Evolutionary conservation across 2,888 invertebrate species (phyloP), one percentile per base, ranked within the genome.

Genomic region (Platerodrilus igneus): DNA sequence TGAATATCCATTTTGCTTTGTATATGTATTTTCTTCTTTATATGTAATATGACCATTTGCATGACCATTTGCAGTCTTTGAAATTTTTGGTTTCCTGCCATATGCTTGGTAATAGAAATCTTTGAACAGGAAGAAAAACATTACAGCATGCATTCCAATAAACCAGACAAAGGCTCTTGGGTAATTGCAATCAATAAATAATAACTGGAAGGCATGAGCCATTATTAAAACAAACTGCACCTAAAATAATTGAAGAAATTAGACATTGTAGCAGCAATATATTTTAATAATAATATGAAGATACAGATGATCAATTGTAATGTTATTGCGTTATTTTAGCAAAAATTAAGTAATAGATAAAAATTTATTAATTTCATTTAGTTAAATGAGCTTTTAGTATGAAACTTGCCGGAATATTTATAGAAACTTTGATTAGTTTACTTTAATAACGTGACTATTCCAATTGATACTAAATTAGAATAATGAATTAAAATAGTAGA

Each of bases 91-190:
- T 15, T 55, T 61, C 64, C 60, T 53, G 41, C 48, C 63, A 72
- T 90, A 90, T 10, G 83, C 79, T 66, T 86, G 80, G 63, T 85
- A 83, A 78, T 94, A 95, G 75, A 94, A 95, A 67, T 94, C 86
- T 62, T 85, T 86, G 77, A 95, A 95, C 45, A 95, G 78, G 78
- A 91, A 85, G 77, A 91, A 87, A 81, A 95, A 95, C 81, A 95
- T 86, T 51, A 93, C 82, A 1, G 93, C 94, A 70, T 95, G 94
- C 75, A 88, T 81, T 40, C 92, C 92, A 64, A 95, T 95, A 89
- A 89, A 94, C 88, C 88, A 90, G 51, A 89, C 89, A 69, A 91
- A 91, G n/a, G 86, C 88, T 56, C 83, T 78, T 34, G 94, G 94
- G 71, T 93, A 95, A 68, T 90, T 82, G 76, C 94, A 95, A 38